These are phyloP conservation scores for Notolabrus celidotus DNA, from an alignment of 2,797 vertebrate species.

Conservation along the genomic window DNA sequence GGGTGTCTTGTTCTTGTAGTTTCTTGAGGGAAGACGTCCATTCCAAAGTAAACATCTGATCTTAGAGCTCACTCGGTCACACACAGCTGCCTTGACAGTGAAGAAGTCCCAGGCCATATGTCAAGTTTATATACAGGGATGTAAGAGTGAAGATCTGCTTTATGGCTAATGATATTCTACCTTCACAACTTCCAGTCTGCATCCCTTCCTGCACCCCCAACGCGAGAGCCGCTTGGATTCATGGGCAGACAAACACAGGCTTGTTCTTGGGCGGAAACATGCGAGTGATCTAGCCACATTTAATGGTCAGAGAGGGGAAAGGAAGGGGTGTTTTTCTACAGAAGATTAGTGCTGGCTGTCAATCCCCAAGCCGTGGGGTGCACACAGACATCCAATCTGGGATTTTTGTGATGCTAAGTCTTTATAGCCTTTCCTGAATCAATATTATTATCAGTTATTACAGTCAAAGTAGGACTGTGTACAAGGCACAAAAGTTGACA, in stretches of 20 bases:
- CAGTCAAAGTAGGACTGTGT: not conserved
- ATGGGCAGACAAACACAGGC: slow-evolving; percentile 67
- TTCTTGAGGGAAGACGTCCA: slow-evolving; percentile 44
- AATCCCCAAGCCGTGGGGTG: slow-evolving; percentile 15
- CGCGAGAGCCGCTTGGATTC: slow-evolving; percentile 57
- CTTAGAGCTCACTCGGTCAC: slow-evolving; percentile 45
- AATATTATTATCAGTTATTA: not conserved
- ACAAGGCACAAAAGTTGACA: slow-evolving; percentile 4
- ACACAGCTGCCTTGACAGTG: slow-evolving; percentile 54
- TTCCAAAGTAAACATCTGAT: slow-evolving; percentile 73
- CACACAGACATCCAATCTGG: slow-evolving; percentile 9
- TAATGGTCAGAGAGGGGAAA: slow-evolving; percentile 41
- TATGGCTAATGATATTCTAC: slow-evolving; percentile 69
- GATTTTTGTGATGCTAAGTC: not conserved
- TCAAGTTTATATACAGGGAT: slow-evolving; percentile 42
- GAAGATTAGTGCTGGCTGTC: slow-evolving; percentile 47
- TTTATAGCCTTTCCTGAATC: not conserved
- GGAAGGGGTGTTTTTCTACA: slow-evolving; percentile 43
- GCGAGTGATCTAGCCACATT: slow-evolving; percentile 46
- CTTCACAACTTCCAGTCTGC: slow-evolving; percentile 67
- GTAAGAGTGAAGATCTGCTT: slow-evolving; percentile 51
- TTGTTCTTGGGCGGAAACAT: slow-evolving; percentile 45
- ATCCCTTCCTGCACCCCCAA: slow-evolving; percentile 66
- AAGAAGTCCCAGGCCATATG: slow-evolving; percentile 39
- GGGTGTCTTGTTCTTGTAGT: slow-evolving; percentile 50